Percentiles rank a stretch among this genome's conserved stretches.
phyloP scores from a whole-genome alignment of 2,888 invertebrate genomes.

The Spatulosminthurus flaviceps region DNA sequence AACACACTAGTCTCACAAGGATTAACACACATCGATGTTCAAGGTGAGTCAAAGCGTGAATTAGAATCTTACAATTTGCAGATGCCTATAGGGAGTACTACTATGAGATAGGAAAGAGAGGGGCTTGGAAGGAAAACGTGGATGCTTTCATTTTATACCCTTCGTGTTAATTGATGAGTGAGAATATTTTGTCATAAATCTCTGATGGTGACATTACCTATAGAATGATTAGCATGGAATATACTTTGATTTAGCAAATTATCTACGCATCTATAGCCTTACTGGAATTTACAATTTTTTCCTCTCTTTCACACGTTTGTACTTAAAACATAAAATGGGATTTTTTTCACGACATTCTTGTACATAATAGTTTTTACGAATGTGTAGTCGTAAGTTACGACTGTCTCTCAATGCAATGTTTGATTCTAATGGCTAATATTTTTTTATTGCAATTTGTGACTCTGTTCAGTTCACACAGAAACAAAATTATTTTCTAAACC shows the following conservation, averaged over 20 bases:
- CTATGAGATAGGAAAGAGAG: background rate
- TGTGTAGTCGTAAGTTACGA: too few relatives aligned
- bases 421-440: background rate
- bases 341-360: background rate
- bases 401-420: too few relatives aligned
- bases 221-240: background rate
- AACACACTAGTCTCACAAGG: constrained; percentile 41
- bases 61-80: background rate
- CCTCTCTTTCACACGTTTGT: background rate
- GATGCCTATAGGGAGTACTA: too few relatives aligned
- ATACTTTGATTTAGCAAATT: background rate
- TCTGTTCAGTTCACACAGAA: background rate
- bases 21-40: constrained; percentile 36
- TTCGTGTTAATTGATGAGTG: constrained; percentile 16
- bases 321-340: background rate
- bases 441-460: background rate
- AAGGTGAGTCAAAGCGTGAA: constrained; percentile 32
- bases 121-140: background rate
- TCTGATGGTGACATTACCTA: background rate
- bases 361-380: too few relatives aligned
- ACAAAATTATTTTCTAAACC: too few relatives aligned
- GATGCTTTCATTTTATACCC: background rate
- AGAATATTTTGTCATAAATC: constrained; percentile 24
- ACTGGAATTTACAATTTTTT: background rate
- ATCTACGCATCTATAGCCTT: background rate